Evolutionary conservation across 2,797 vertebrate genomes (phyloP), one percentile per base, ranked within the genome.

Genomic region (Microctenopoma lineatum): DNA sequence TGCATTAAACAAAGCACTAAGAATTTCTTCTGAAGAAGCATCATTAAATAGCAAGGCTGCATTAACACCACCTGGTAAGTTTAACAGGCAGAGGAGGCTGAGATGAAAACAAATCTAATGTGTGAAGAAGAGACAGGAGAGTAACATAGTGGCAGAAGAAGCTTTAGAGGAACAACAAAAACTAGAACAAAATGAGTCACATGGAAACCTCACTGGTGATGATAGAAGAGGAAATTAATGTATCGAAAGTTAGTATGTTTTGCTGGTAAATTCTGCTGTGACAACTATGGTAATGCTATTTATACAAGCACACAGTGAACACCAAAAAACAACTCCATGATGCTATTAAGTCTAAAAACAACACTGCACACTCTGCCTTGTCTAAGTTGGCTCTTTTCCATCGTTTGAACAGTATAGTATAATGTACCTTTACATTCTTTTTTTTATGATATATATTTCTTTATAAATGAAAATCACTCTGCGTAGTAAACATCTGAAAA

Each of bases 111-210:
- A 45, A 52, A 74, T 26, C 2, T 4, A 44, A 36, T 14, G 51
- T 55, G 55, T 44, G 42, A 72, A 46, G 45, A 9, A 42, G 13
- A 34, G 46, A n/a, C 13, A 27, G 42, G 21, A 29, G 52, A 56
- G 29, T 27, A 71, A 26, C 15, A 12, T 4, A 0, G 36, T 36
- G 14, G 63, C 46, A 47, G 39, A 54, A 66, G 18, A 41, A 14
- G 27, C 26, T 65, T 21, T 7, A 48, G 53, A 67, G 36, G 32
- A 57, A 61, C 12, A 46, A 63, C 27, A 25, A 39, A 51, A 59
- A 56, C 34, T 21, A 26, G 27, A 70, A 62, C 39, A 36, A 55
- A 51, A 36, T 51, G 26, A 81, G 46, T 57, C 56, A 69, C 12
- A 53, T 5, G 45, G 44, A 67, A 67, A 56, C 38, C 11, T 26